Conservation (phyloP, 2,797 vertebrate species). For the Orientallactaga sibirica region DNA sequence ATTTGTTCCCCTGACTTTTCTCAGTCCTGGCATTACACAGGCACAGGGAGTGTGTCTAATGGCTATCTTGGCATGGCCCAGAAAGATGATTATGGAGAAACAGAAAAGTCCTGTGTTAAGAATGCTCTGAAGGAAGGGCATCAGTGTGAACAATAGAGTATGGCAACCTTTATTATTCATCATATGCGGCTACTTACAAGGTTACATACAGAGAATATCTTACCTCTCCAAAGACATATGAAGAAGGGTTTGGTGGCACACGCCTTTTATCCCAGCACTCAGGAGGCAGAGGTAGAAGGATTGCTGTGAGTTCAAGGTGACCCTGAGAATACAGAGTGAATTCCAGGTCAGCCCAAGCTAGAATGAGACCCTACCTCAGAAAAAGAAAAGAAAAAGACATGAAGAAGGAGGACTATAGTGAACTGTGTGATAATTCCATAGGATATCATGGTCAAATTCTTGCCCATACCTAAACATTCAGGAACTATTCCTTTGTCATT, state of each 20-base stretch:
- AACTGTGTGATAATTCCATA: background rate
- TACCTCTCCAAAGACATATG: background rate
- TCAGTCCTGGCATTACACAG: background rate
- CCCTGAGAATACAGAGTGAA: too few species aligned
- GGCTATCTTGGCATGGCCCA: too few species aligned
- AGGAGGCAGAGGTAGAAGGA: too few species aligned
- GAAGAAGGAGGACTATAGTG: background rate
- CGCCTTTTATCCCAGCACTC: too few species aligned
- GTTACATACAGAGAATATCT: background rate
- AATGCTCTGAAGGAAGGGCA: background rate
- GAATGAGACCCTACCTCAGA: too few species aligned
- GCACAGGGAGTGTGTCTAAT: background rate
- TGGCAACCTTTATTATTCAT: background rate
- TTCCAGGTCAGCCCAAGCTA: too few species aligned
- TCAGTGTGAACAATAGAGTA: background rate
- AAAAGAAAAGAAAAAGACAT: background rate
- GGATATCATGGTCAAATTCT: background rate
- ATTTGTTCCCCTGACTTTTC: background rate
- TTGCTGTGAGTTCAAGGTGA: too few species aligned
- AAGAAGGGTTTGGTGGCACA: background rate
- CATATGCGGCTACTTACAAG: background rate
- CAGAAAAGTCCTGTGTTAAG: background rate
- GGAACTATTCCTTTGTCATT: background rate
- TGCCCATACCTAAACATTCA: background rate
- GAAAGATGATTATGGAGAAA: background rate